These are phyloP conservation scores for Fregetta grallaria DNA, from an alignment of 2,113 vertebrate species.

Conservation along the genomic window DNA sequence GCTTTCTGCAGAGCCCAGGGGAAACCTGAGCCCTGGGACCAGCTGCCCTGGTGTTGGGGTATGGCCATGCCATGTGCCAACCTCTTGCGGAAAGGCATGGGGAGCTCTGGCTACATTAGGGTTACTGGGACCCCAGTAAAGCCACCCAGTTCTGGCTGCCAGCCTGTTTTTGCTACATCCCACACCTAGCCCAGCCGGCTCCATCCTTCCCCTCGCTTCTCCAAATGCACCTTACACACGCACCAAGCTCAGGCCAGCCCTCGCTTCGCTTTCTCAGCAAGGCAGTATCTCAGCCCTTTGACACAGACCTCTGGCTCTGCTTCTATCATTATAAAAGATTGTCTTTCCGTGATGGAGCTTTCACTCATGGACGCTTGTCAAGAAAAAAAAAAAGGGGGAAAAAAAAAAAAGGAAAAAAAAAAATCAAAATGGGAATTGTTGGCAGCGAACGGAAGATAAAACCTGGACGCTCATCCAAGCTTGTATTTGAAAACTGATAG, in stretches of 20 bases:
- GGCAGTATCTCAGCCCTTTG: neutral
- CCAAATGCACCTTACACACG: neutral
- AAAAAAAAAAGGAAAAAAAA: neutral
- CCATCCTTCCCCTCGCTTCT: neutral
- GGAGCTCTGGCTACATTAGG: rapidly evolving
- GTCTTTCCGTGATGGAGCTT: conserved; percentile 49
- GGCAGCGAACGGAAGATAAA: conserved; percentile 63
- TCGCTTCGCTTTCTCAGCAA: neutral
- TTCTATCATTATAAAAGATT: conserved; percentile 45
- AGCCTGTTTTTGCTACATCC: neutral
- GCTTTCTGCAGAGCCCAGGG: neutral
- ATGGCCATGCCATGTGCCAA: rapidly evolving
- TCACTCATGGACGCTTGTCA: conserved; percentile 33
- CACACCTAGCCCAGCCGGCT: neutral
- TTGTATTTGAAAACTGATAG: conserved; percentile 57
- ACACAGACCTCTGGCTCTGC: conserved; percentile 9
- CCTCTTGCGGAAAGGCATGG: rapidly evolving
- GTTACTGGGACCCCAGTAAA: neutral
- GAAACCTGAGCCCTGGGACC: neutral
- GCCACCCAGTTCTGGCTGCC: neutral
- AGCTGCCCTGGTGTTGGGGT: neutral
- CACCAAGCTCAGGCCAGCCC: neutral
- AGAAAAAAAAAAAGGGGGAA: neutral
- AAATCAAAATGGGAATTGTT: conserved; percentile 46
- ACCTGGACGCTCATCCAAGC: conserved; percentile 62